Base-by-base conservation (phyloP, 1,140 invertebrate genomes). In the Popillia japonica region DNA sequence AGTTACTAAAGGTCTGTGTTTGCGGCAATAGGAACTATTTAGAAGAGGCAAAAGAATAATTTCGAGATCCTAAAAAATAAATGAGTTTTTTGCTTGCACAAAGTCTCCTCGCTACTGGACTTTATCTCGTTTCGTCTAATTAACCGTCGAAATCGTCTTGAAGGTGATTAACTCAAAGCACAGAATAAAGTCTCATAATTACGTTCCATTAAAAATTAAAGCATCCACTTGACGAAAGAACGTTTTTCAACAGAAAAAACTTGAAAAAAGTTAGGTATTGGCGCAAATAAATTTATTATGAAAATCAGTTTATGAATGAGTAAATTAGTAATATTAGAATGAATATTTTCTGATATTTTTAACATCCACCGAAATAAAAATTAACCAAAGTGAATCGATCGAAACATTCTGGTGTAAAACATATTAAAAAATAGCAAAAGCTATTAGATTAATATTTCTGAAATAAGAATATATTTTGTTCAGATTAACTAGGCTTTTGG, bases 121-220 rank as follows among this genome's bases (percentile, higher is more conserved):
- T 55, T 55, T 55, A 55, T 55, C 48, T 55, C 48, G 14, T 17
- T 55, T 55, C 14, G 14, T 55, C 17, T 55, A 55, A 55, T 55
- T 55, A 55, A 17, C 14, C n/a, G 11, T 17, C 48, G 48, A 55
- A 55, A 55, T 55, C 48, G 48, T 55, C 48, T 55, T 55, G 48
- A 55, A 55, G 17, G 48, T 55, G 48, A 55, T 55, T 55, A 55
- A 55, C 48, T 55, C 48, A 6, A 17, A 55, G 48, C 48, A 17
- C 48, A n/a, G 48, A 17, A 55, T 55, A 55, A 55, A 55, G 48
- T 55, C 48, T 55, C 14, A 55, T 55, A 55, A 55, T 55, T 55
- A 55, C 48, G 14, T 55, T 55, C 14, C 1, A 55, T 55, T 55
- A 55, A 55, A 55, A 55, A 55, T 55, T 55, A n/a, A 55, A 55